Conservation (phyloP, 2,113 vertebrate species). For the Tachuris rubrigastra region DNA sequence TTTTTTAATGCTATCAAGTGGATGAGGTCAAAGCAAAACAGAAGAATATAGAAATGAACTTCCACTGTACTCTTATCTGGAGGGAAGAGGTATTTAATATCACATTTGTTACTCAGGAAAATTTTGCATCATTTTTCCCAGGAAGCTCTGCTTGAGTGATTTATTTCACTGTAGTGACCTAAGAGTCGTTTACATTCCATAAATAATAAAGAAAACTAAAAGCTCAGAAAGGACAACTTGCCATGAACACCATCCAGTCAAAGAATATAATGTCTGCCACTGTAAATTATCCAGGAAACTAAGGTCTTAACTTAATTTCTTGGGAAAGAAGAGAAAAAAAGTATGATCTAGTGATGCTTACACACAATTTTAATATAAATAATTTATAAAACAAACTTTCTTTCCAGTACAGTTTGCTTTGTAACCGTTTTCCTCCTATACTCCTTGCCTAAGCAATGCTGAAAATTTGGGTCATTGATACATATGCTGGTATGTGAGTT, state of each 20-base stretch:
- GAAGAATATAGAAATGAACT: not conserved
- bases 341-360: not conserved
- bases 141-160: not conserved
- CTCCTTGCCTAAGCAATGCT: not conserved
- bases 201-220: slow-evolving; percentile 17
- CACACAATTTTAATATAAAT: not conserved
- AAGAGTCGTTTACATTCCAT: not conserved
- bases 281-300: not conserved
- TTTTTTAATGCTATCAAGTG: not conserved
- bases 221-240: not conserved
- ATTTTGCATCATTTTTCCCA: not conserved
- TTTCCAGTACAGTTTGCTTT: not conserved
- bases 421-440: not conserved
- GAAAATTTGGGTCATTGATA: not conserved
- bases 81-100: not conserved
- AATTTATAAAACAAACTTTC: not conserved
- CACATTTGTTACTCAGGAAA: not conserved
- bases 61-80: not conserved
- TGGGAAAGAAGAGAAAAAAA: not conserved
- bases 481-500: not conserved
- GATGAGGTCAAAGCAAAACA: not conserved
- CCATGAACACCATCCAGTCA: not conserved
- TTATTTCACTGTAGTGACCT: not conserved
- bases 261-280: not conserved
- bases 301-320: not conserved